Evolutionary conservation across 2,888 invertebrate species (phyloP), one percentile per base, ranked within the genome.

Genomic region (Eilema caniola): DNA sequence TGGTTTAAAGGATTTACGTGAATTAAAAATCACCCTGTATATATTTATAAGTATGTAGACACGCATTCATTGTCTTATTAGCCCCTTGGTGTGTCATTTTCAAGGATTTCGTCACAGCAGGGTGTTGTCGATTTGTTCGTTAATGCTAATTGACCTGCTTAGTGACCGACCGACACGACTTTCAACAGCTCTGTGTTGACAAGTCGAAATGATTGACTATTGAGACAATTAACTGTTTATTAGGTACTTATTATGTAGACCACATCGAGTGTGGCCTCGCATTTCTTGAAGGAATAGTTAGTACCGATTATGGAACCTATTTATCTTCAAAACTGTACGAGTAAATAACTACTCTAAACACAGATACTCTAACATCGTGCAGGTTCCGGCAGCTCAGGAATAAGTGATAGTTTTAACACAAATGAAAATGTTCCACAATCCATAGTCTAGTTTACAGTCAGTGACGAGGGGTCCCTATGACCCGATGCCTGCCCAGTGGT

Each of bases 61-160:
- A 66, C n/a, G 11, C 16, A 53, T 28, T 62, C 53, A 61, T 62
- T 41, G 37, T 70, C 37, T 60, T 47, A 67, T 63, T 67, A 71
- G 41, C 33, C 41, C 57, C 65, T 69, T 69, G 69, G 47, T 59
- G 72, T 62, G 47, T 65, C 33, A 69, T 68, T 75, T 67, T 64
- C 65, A 69, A 72, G 69, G 59, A 69, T 69, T 57, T 24, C 41
- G 67, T 65, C 64, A 60, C 63, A 63, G 66, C 31, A 62, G 69
- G 69, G 69, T 66, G 72, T 72, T 66, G 59, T 80, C 78, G 72
- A 78, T 81, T 78, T 72, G 80, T 78, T 83, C 83, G 79, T 89
- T 85, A 88, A 86, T 87, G 89, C 88, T 92, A 92, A 92, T 92
- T 92, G 89, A 90, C 90, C 89, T 85, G 87, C 84, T 81, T 83